These are phyloP conservation scores for Hydropsyche betteni DNA, from an alignment of 2,888 invertebrate species.

Conservation along the genomic window DNA sequence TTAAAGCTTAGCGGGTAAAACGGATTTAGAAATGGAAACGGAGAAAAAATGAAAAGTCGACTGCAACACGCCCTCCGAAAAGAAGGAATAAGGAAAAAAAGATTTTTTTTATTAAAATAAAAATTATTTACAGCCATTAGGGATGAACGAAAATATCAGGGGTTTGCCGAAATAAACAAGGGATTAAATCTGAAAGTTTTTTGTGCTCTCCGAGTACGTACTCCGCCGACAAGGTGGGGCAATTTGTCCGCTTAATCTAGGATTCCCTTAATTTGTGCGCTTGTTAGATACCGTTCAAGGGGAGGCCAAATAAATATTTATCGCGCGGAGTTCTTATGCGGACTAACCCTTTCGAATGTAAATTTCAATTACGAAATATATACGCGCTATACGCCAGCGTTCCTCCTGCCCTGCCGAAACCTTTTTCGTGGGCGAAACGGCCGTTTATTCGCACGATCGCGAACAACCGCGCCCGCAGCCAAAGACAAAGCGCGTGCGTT, in stretches of 20 bases:
- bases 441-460: too few species aligned
- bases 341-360: conserved; percentile 26
- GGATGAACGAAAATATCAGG: conserved; percentile 40
- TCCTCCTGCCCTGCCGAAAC: background rate
- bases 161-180: conserved; percentile 45
- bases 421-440: conserved; percentile 1
- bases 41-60: conserved; percentile 35
- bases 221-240: conserved; percentile 16
- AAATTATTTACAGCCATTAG: conserved; percentile 47
- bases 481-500: conserved; percentile 44
- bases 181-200: conserved; percentile 47
- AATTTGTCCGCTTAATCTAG: conserved; percentile 33
- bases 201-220: conserved; percentile 23
- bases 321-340: conserved; percentile 23
- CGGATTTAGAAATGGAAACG: conserved; percentile 13
- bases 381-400: background rate
- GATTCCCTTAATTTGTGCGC: conserved; percentile 33
- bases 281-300: conserved; percentile 31
- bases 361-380: conserved; percentile 19
- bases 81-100: conserved; percentile 15
- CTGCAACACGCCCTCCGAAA: conserved; percentile 30
- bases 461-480: background rate
- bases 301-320: conserved; percentile 31
- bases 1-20: conserved; percentile 2
- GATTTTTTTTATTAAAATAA: conserved; percentile 43